A percentile compares a stretch with the other conserved stretches of the same genome.
phyloP scores from a whole-genome alignment of 2,888 invertebrate species.

The Heliconius ismenius region DNA sequence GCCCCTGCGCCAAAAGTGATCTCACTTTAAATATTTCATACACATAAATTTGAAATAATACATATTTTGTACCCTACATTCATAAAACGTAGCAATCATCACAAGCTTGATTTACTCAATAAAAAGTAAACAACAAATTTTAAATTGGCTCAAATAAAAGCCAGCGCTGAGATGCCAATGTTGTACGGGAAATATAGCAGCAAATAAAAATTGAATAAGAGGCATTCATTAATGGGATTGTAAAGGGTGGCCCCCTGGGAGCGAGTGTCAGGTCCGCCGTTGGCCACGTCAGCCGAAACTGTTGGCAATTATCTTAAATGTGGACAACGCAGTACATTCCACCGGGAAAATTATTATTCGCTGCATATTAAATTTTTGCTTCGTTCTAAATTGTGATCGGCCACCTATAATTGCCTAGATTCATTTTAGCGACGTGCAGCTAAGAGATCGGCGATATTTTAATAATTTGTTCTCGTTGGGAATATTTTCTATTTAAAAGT shows the following conservation, averaged over 20 bases:
- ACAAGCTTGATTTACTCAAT: conserved; percentile 22
- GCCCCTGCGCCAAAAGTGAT: too few species aligned
- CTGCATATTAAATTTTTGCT: conserved; percentile 76
- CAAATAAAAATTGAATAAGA: conserved; percentile 73
- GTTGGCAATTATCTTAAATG: conserved; percentile 81
- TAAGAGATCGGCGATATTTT: conserved; percentile 8
- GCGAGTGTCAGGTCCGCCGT: conserved; percentile 73
- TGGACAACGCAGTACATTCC: conserved; percentile 77
- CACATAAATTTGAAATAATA: background rate
- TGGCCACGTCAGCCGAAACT: conserved; percentile 78
- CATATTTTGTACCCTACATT: background rate
- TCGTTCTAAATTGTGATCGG: conserved; percentile 67
- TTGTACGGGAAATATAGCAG: conserved; percentile 44
- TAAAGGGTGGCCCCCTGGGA: conserved; percentile 74
- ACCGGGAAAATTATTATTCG: conserved; percentile 78
- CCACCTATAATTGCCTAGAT: conserved; percentile 66
- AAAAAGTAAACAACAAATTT: conserved; percentile 23
- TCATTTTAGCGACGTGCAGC: conserved; percentile 51
- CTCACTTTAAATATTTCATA: background rate
- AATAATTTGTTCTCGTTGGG: background rate
- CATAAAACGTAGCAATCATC: background rate
- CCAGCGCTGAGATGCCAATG: conserved; percentile 35
- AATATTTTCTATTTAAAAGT: background rate
- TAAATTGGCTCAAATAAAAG: conserved; percentile 23
- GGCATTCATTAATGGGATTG: conserved; percentile 79